These are phyloP conservation scores for Campylorhamphus procurvoides DNA, from an alignment of 2,113 vertebrate genomes.

Conservation along the genomic window DNA sequence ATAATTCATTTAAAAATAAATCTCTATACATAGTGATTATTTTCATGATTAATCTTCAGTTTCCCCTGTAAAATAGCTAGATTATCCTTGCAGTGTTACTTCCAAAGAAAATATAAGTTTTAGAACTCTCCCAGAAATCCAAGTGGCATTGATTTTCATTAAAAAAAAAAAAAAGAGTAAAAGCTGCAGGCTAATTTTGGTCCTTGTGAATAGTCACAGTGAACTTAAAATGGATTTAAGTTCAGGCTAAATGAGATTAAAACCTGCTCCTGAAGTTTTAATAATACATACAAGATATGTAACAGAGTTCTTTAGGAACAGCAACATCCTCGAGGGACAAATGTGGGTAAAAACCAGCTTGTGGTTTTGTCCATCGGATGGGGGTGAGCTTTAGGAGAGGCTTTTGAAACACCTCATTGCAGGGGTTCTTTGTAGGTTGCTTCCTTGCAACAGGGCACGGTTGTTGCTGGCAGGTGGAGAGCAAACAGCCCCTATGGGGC, in stretches of 20 bases:
- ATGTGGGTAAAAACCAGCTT: no score
- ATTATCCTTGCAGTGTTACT: background rate
- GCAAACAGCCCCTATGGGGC: no score
- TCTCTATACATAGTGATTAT: background rate
- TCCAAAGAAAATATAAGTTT: background rate
- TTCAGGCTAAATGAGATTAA: background rate
- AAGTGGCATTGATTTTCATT: background rate
- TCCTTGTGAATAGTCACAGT: background rate
- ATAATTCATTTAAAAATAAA: background rate
- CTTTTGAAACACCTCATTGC: background rate
- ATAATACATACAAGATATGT: no score
- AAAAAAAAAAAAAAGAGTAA: background rate
- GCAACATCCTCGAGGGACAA: background rate
- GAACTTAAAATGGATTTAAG: background rate
- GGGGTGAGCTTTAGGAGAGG: background rate
- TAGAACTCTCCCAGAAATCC: background rate
- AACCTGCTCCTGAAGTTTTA: background rate
- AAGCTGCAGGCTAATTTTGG: background rate
- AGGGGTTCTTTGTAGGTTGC: background rate
- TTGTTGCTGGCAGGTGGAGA: no score
- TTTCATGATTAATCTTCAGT: background rate
- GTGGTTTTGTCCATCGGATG: background rate
- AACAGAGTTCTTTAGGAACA: background rate
- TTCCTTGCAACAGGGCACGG: background rate
- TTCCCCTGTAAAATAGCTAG: background rate